These are phyloP conservation scores for Adrianichthys oophorus DNA, from an alignment of 2,797 vertebrate genomes.

Conservation along the genomic window DNA sequence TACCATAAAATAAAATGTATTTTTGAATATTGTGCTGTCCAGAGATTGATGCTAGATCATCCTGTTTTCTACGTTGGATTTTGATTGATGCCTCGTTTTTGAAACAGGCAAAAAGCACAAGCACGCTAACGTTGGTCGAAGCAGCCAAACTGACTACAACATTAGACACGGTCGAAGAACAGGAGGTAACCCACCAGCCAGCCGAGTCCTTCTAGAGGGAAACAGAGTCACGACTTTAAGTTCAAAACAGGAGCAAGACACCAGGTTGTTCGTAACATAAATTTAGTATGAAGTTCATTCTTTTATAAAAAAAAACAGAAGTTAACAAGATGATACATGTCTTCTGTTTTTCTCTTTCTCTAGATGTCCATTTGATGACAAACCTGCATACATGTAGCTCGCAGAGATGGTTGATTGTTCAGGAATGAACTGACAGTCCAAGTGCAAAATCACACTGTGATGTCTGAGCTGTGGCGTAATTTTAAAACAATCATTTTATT, in stretches of 20 bases:
- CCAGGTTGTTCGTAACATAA: constrained; percentile 58
- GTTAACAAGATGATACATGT: constrained; percentile 1
- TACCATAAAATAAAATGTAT: too few relatives aligned
- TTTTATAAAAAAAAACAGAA: not conserved
- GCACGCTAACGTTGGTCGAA: constrained; percentile 58
- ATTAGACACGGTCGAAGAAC: constrained; percentile 69
- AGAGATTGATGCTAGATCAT: too few relatives aligned
- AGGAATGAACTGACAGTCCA: not conserved
- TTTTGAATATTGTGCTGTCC: too few relatives aligned
- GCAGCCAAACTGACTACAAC: constrained; percentile 67
- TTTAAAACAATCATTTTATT: not conserved
- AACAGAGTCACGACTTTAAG: constrained; percentile 48
- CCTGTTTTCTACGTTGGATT: too few relatives aligned
- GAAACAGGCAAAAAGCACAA: constrained; percentile 78
- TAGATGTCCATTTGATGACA: constrained; percentile 66
- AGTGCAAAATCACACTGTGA: constrained; percentile 4
- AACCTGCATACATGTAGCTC: constrained; percentile 52
- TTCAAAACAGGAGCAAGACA: constrained; percentile 62
- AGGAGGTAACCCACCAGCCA: constrained; percentile 55
- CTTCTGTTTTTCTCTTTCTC: constrained; percentile 27
- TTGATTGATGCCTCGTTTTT: constrained; percentile 14
- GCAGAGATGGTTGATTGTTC: constrained; percentile 4
- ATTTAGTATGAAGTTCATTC: not conserved
- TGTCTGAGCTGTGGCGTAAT: not conserved
- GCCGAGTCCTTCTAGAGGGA: constrained; percentile 57